Base-by-base conservation (phyloP, 2,888 invertebrate species). In the Drosophila cognata region DNA sequence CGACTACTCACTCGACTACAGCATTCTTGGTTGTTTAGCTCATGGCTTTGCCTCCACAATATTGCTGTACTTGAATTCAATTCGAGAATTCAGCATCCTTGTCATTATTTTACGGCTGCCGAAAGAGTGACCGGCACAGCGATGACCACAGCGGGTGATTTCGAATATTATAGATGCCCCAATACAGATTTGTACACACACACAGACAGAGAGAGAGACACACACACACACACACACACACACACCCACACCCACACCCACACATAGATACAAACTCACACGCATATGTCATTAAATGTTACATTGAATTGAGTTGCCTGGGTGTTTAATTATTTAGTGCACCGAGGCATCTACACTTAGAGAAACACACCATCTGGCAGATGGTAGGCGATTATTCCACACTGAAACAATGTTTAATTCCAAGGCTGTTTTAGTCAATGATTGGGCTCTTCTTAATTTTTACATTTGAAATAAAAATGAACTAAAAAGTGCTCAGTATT, bases 121-220 rank as follows among this genome's bases (percentile, higher is more conserved):
- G 57, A 53, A 31, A 50, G 59, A 41, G 55, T 59, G 67, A 21
- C 59, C 60, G 60, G 11, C 74, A 31, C 70, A 51, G 18, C 60
- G 48, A 38, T 28, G 61, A 50, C 59, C 82, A 50, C 81, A 84
- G 88, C 90, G 81, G 90, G 91, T 76, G 82, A 63, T 80, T 85
- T 75, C 64, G 80, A 89, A 76, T 74, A 90, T 84, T 79, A 74
- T 62, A 63, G 67, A 74, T 65, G 57, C 51, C 62, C 68, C 70
- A 55, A 60, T 52, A 67, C 31, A 59, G 31, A 28, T 55, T 36
- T 43, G 60, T 56, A 48, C 13, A 38, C 18, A 13, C 13, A 18
- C 18, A 38, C 36, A 18, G 6, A 0, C 16, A 16, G 3, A n/a
- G 10, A 4, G 11, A 38, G 8, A 18, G 18, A 38, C 38, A n/a